Percentiles rank a stretch among this genome's conserved stretches.
Conservation (phyloP, 2,888 invertebrate species). For the Drosophila colorata region DNA sequence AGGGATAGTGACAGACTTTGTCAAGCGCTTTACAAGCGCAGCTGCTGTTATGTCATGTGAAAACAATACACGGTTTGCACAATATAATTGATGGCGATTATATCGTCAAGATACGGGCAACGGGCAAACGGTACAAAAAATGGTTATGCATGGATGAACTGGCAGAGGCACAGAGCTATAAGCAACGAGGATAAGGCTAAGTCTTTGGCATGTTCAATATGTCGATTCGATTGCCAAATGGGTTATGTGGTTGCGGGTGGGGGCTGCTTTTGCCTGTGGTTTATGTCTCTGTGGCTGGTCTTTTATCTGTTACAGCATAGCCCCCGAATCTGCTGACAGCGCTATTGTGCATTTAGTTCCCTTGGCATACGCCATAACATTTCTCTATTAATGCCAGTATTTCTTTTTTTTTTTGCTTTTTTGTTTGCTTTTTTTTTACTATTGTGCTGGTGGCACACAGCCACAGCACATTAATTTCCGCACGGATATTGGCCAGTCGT, state of each 20-base stretch:
- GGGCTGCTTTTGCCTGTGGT: conserved; percentile 36
- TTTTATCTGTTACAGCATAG: conserved; percentile 56
- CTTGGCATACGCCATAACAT: conserved; percentile 29
- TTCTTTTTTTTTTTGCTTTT: conserved; percentile 2
- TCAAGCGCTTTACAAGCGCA: conserved; percentile 24
- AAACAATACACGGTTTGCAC: conserved; percentile 61
- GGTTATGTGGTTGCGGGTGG: no score
- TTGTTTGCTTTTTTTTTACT: conserved; percentile 18
- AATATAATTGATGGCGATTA: conserved; percentile 77
- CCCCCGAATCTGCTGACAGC: conserved; percentile 68
- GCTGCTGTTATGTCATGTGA: conserved; percentile 45
- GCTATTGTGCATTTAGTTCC: conserved; percentile 54
- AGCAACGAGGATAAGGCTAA: not conserved
- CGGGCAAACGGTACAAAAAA: conserved; percentile 5
- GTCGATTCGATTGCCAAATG: conserved; percentile 59
- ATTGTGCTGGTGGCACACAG: conserved; percentile 42
- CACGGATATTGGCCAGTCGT: conserved; percentile 73
- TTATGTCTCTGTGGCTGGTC: conserved; percentile 53
- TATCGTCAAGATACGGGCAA: conserved; percentile 19
- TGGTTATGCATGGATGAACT: conserved; percentile 47
- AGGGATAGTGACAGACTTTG: conserved; percentile 27
- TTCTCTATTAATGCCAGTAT: conserved; percentile 38
- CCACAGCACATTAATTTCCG: conserved; percentile 79
- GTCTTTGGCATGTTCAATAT: conserved; percentile 51
- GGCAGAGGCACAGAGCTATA: not conserved